phyloP scores from a whole-genome alignment of 2,797 vertebrate species.

The Cuculus canorus region DNA sequence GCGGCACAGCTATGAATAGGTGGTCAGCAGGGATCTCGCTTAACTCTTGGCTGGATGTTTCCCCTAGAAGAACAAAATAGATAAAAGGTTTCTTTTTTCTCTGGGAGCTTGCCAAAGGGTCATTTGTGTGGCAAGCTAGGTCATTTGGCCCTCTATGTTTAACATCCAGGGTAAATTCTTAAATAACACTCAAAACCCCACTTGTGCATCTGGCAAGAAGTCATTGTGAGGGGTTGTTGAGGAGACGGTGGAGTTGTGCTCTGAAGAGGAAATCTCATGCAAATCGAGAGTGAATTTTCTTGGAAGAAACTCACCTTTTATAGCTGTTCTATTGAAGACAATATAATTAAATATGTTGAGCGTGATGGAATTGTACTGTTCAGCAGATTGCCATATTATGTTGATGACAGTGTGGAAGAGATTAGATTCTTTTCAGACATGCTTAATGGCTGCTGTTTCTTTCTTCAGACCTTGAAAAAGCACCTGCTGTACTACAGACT shows the following conservation, averaged over 20 bases:
- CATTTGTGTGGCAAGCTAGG: neutral
- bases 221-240: neutral
- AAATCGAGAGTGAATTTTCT: neutral
- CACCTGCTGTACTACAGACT: constrained; percentile 90
- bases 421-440: neutral
- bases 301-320: neutral
- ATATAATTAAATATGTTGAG: neutral
- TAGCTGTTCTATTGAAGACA: neutral
- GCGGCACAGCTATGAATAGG: neutral
- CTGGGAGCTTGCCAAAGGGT: neutral
- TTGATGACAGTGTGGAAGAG: neutral
- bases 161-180: neutral
- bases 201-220: neutral
- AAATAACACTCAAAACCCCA: neutral
- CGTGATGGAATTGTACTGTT: neutral
- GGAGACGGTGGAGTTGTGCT: neutral
- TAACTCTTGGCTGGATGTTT: neutral
- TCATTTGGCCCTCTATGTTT: neutral
- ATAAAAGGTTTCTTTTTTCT: neutral
- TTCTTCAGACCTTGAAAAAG: constrained; percentile 84
- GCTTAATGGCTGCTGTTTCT: neutral
- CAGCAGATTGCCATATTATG: neutral
- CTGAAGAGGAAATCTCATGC: too few species aligned
- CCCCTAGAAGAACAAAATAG: neutral
- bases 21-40: neutral